A percentile compares a stretch with the other conserved stretches of the same genome.
phyloP scores from a whole-genome alignment of 2,113 vertebrate species.

The Oryzias celebensis region DNA sequence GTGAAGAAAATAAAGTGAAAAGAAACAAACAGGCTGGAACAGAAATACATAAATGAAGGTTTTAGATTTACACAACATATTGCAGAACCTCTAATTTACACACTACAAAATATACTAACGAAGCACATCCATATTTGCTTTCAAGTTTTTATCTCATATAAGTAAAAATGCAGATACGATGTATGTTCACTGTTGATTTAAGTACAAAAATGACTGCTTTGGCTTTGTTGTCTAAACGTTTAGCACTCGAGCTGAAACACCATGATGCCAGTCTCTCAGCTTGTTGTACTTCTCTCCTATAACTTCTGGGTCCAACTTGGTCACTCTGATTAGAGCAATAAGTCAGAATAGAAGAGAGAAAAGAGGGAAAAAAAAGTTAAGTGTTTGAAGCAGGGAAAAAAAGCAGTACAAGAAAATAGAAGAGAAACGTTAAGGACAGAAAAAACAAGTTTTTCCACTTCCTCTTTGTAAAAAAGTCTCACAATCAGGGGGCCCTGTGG shows the following conservation, averaged over 20 bases:
- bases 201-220: not conserved
- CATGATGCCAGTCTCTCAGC: conserved; percentile 97
- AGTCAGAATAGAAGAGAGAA: conserved; percentile 36
- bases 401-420: conserved; percentile 9
- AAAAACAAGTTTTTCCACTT: conserved; percentile 7
- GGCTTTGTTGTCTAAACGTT: conserved; percentile 83
- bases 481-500: conserved; percentile 18
- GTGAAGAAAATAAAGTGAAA: conserved; percentile 25
- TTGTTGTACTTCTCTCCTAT: conserved; percentile 93
- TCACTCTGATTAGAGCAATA: conserved; percentile 74
- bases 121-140: conserved; percentile 2
- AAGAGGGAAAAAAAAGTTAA: conserved; percentile 6
- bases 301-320: conserved; percentile 87
- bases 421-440: conserved; percentile 4
- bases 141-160: conserved; percentile 23
- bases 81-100: conserved; percentile 3
- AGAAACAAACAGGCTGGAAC: conserved; percentile 7
- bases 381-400: conserved; percentile 19
- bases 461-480: conserved; percentile 1
- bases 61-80: conserved; percentile 6
- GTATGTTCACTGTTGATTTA: not conserved
- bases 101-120: not conserved
- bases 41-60: conserved; percentile 15
- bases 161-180: conserved; percentile 9
- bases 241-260: conserved; percentile 90